Evolutionary conservation across 2,888 invertebrate species (phyloP).

Genomic region (Andrena hattorfiana): DNA sequence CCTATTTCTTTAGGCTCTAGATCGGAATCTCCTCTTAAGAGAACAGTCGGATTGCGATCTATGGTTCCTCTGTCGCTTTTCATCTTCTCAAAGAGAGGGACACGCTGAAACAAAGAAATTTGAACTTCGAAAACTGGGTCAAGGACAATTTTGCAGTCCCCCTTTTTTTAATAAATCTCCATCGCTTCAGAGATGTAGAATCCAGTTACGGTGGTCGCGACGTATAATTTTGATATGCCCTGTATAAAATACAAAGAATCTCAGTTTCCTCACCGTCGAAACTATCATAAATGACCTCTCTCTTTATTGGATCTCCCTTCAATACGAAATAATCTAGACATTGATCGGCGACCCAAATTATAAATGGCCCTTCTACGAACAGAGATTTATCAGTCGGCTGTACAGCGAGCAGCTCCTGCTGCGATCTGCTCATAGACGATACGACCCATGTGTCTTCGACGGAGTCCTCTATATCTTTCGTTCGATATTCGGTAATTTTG

Average conservation of each 20-base stretch:
- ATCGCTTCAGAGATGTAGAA: too few species aligned
- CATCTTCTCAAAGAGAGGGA: too few species aligned
- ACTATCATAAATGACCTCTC: conserved; percentile 82
- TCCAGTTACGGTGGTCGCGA: too few species aligned
- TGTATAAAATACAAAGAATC: background rate
- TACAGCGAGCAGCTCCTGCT: conserved; percentile 89
- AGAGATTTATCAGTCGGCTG: conserved; percentile 89
- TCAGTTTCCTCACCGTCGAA: conserved; percentile 87
- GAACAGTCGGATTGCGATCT: too few species aligned
- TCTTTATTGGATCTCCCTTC: conserved; percentile 86
- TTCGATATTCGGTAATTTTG: conserved; percentile 88
- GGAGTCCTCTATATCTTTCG: conserved; percentile 90
- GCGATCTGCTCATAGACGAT: conserved; percentile 93
- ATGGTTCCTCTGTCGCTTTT: too few species aligned
- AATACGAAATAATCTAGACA: conserved; percentile 94
- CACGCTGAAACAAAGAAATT: too few species aligned
- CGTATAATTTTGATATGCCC: too few species aligned
- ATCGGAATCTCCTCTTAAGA: too few species aligned
- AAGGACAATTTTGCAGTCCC: too few species aligned
- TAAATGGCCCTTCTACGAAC: conserved; percentile 94
- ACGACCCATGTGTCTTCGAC: conserved; percentile 97
- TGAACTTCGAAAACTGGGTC: too few species aligned
- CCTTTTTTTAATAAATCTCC: too few species aligned
- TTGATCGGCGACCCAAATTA: conserved; percentile 91
- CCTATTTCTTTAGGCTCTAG: too few species aligned